A percentile compares a stretch with the other conserved stretches of the same genome.
Conservation (phyloP, 2,888 invertebrate genomes). For the Parnassius orleans region DNA sequence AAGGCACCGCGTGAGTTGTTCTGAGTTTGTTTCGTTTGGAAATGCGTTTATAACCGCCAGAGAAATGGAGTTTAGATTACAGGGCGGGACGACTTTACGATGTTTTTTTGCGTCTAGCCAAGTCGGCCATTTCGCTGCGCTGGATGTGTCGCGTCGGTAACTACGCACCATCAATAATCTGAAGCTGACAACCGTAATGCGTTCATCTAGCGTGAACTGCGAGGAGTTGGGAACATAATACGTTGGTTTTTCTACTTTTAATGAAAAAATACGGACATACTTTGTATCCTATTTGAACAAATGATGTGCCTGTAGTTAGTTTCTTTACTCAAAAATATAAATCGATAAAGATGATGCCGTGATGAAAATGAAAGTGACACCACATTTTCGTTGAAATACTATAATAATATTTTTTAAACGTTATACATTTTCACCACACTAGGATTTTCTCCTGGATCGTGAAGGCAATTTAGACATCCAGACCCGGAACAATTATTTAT, state of each 20-base stretch:
- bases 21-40: neutral
- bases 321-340: too few species aligned
- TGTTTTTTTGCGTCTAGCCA: slow-evolving; percentile 6
- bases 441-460: too few species aligned
- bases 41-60: slow-evolving; percentile 10
- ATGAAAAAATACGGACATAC: too few species aligned
- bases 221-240: neutral
- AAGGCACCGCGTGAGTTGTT: neutral
- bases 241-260: neutral
- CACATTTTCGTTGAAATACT: too few species aligned
- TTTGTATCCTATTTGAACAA: too few species aligned
- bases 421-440: too few species aligned
- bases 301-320: too few species aligned
- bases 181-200: neutral
- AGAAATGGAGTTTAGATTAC: slow-evolving; percentile 9
- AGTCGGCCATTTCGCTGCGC: neutral
- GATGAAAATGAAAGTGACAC: too few species aligned
- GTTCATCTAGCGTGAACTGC: neutral
- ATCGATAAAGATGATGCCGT: too few species aligned
- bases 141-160: slow-evolving; percentile 1
- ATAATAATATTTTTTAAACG: too few species aligned
- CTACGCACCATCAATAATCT: slow-evolving; percentile 3
- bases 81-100: neutral
- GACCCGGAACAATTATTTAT: too few species aligned
- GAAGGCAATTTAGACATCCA: too few species aligned